Conservation (phyloP, 2,797 vertebrate species). For the Pteronotus mesoamericanus region DNA sequence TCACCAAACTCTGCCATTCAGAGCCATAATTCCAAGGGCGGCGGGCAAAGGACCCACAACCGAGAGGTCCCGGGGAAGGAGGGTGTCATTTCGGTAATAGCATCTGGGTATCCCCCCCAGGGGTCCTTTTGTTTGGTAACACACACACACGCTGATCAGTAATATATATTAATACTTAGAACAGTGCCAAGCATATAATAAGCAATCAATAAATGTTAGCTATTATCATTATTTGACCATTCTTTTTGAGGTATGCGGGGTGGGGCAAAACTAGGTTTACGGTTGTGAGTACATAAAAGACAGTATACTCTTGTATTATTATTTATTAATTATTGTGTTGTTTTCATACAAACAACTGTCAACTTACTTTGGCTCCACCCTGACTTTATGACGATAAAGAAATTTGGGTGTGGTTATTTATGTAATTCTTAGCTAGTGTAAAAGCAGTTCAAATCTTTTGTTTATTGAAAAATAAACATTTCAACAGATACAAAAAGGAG, state of each 20-base stretch:
- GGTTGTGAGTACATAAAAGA: background rate
- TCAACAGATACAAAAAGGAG: background rate
- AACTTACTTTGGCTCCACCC: background rate
- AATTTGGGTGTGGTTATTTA: background rate
- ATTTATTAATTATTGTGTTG: background rate
- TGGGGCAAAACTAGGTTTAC: background rate
- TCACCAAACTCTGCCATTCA: no score
- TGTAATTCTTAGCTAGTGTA: background rate
- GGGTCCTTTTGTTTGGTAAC: no score
- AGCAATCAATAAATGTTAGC: background rate
- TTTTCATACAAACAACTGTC: background rate
- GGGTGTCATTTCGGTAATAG: no score
- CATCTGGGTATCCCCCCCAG: no score
- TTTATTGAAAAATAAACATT: conserved; percentile 8
- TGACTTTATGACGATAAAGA: background rate
- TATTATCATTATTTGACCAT: background rate
- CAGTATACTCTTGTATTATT: background rate
- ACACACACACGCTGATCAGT: background rate
- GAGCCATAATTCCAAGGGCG: no score
- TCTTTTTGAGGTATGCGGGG: background rate
- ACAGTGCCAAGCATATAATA: background rate
- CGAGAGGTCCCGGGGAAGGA: no score
- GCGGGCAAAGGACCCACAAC: no score
- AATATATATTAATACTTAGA: background rate
- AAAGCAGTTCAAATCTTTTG: background rate